phyloP scores from a whole-genome alignment of 2,113 vertebrate species.

The Pogonocichla stellata region DNA sequence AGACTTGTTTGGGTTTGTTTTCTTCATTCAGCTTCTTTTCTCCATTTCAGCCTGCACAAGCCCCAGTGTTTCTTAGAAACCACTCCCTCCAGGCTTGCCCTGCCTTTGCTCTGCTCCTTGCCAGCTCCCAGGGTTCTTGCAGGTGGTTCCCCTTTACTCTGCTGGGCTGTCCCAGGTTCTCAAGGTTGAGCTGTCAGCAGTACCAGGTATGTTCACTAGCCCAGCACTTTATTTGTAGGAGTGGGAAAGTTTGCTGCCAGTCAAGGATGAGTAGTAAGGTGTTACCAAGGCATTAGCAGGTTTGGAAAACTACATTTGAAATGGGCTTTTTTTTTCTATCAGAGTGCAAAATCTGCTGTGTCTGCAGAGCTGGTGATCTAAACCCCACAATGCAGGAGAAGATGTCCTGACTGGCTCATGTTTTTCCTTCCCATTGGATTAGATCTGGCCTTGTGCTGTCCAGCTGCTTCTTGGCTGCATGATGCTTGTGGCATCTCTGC shows the following conservation, averaged over 20 bases:
- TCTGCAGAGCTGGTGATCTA: neutral
- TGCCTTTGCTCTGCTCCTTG: neutral
- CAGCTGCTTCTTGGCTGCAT: accelerated
- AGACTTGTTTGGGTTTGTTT: neutral
- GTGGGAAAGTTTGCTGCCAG: accelerated
- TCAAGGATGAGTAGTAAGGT: neutral
- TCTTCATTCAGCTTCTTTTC: neutral
- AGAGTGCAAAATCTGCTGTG: neutral
- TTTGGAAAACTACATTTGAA: neutral
- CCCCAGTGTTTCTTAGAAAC: accelerated
- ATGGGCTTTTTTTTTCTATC: accelerated
- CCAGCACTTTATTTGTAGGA: neutral
- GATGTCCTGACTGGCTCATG: neutral
- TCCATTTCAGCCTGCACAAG: neutral
- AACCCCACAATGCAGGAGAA: accelerated
- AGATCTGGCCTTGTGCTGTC: neutral
- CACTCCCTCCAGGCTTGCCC: neutral
- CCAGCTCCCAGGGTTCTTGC: neutral
- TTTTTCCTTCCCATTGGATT: neutral
- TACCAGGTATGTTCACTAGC: neutral
- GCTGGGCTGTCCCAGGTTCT: neutral
- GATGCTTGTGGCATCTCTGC: neutral
- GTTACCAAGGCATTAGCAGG: neutral
- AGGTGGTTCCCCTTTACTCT: neutral
- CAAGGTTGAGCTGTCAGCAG: neutral